Evolutionary conservation across 2,888 invertebrate species (phyloP), one percentile per base, ranked within the genome.

Genomic region (Prosopocoilus inquinatus): DNA sequence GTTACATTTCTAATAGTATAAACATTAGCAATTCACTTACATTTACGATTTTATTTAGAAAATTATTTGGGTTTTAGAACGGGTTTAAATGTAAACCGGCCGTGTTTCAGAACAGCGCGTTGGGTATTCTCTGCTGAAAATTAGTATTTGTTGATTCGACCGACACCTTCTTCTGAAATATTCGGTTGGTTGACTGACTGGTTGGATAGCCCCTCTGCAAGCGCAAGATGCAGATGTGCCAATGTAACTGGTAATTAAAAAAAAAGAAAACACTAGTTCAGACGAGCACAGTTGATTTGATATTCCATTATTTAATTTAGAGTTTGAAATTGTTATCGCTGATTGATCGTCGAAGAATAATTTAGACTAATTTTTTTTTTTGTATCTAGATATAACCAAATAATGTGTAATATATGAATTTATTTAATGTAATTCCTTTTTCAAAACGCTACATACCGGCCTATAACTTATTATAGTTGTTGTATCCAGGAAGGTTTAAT

Each of bases 381-480:
- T 57, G 53, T 57, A 57, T 49, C 53, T 57, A 48, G 28, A 45
- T 47, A 50, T 45, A 44, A 57, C 49, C 38, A n/a, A 28, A 15
- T 39, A 11, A 39, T 38, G 28, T 50, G 50, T 50, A 50, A 50
- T 50, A 43, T 50, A 41, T 50, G 20, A 35, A 50, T 12, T 50
- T 46, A 55, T 56, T 56, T 56, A 35, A 50, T 12, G 50, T 46
- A 55, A 52, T 56, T 56, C 47, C 41, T 57, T 58, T 59, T 55
- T 53, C 56, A 57, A 58, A 57, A 53, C 55, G 58, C 56, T 57
- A 55, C 36, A 53, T 53, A 61, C 57, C 56, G 61, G 61, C 61
- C 61, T 61, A 60, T 60, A 59, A 57, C 57, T 59, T 61, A 59
- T 55, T 57, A 57, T 54, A 54, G 53, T 57, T 53, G 52, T 53